Conservation (phyloP, 2,888 invertebrate genomes). For the Volucella inanis region DNA sequence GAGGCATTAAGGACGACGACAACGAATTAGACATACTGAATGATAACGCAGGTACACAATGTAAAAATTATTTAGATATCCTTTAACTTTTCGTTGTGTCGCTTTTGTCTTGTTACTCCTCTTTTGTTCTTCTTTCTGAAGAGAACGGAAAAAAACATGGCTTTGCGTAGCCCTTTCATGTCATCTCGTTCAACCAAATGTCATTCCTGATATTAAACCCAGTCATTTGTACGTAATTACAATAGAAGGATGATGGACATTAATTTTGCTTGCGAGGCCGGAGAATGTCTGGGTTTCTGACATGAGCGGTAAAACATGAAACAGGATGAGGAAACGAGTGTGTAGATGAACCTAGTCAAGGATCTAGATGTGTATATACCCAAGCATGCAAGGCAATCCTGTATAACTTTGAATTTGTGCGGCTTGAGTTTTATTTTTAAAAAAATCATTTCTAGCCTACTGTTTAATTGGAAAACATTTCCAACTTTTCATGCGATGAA, state of each 20-base stretch:
- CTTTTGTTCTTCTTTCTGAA: conserved; percentile 28
- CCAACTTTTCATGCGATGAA: too few species aligned
- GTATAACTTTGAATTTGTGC: too few species aligned
- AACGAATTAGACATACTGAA: conserved; percentile 47
- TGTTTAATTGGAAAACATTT: too few species aligned
- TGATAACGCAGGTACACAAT: conserved; percentile 49
- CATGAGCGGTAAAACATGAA: conserved; percentile 23
- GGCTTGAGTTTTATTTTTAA: too few species aligned
- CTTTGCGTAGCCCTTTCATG: conserved; percentile 52
- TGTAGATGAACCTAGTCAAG: conserved; percentile 31
- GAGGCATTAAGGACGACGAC: not conserved
- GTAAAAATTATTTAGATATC: conserved; percentile 61
- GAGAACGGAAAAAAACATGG: not conserved
- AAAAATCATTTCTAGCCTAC: too few species aligned
- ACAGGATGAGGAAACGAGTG: conserved; percentile 12
- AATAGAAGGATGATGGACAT: conserved; percentile 52
- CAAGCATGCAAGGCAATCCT: too few species aligned
- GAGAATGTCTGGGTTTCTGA: not conserved
- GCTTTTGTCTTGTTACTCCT: conserved; percentile 30
- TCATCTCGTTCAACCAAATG: conserved; percentile 59
- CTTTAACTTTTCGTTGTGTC: conserved; percentile 33
- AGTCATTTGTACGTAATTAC: conserved; percentile 71
- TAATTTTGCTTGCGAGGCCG: conserved; percentile 20
- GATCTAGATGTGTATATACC: not conserved
- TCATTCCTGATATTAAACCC: conserved; percentile 68